Conservation (phyloP, 2,797 vertebrate genomes). For the Hippocampus kuda region DNA sequence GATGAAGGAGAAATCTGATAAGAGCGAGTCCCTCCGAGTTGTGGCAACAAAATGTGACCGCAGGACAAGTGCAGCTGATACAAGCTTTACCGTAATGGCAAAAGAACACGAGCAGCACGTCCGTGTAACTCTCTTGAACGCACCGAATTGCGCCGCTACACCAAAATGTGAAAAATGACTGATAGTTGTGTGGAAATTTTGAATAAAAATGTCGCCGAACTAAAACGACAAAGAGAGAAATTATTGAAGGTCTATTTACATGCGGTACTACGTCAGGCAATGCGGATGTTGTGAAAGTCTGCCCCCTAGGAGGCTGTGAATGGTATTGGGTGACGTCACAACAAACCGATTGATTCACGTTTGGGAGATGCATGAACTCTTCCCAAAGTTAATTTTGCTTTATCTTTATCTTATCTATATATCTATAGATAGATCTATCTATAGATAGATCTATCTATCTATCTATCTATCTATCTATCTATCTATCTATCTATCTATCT, state of each 20-base stretch:
- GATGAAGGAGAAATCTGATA: constrained; percentile 26
- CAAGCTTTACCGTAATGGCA: constrained; percentile 8
- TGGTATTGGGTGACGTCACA: not conserved
- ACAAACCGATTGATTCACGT: not conserved
- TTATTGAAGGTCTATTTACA: not conserved
- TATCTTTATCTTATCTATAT: too few relatives aligned
- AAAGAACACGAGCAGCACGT: not conserved
- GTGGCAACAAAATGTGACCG: constrained; percentile 44
- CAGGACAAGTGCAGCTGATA: constrained; percentile 20
- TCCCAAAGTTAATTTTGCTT: too few relatives aligned
- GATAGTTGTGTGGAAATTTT: too few relatives aligned
- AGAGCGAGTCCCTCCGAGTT: constrained; percentile 28
- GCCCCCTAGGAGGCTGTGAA: not conserved
- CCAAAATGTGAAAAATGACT: too few relatives aligned
- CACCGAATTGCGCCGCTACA: not conserved
- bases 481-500: too few relatives aligned
- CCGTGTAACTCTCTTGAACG: not conserved
- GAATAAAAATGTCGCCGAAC: too few relatives aligned
- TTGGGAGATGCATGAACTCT: not conserved
- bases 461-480: too few relatives aligned
- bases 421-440: too few relatives aligned
- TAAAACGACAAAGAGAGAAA: not conserved
- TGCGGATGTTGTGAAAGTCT: not conserved
- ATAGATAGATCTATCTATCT: too few relatives aligned
- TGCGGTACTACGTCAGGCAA: not conserved